A percentile compares a stretch with the other conserved stretches of the same genome.
Evolutionary conservation across 2,888 invertebrate genomes (phyloP).

Genomic region (Mythimna pallens): DNA sequence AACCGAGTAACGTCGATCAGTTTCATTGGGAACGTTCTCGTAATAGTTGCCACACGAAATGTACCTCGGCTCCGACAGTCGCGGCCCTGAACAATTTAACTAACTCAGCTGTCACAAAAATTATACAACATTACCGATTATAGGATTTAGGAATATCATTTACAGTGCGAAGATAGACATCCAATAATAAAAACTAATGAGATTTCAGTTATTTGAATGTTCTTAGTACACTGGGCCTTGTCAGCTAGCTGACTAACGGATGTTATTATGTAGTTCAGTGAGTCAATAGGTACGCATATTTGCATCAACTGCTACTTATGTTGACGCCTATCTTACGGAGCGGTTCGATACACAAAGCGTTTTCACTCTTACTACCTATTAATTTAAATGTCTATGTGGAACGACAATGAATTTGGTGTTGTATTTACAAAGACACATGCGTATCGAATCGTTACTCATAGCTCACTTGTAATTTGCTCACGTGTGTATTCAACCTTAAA

Average conservation of each 20-base stretch:
- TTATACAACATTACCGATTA: conserved; percentile 45
- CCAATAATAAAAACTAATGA: background rate
- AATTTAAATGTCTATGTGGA: conserved; percentile 21
- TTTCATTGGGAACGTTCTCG: conserved; percentile 25
- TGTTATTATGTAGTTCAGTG: conserved; percentile 15
- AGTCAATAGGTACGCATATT: conserved; percentile 3
- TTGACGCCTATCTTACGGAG: conserved; percentile 12
- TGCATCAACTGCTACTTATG: background rate
- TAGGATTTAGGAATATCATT: conserved; percentile 58
- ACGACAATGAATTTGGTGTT: conserved; percentile 26
- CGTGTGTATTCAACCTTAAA: conserved; percentile 23
- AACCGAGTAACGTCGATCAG: conserved; percentile 13
- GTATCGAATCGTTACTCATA: conserved; percentile 47
- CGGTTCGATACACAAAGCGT: conserved; percentile 51
- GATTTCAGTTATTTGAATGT: conserved; percentile 6
- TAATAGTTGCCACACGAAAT: conserved; percentile 46
- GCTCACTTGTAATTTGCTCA: conserved; percentile 17
- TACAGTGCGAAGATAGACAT: conserved; percentile 62
- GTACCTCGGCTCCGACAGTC: conserved; percentile 19
- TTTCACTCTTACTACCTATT: conserved; percentile 28
- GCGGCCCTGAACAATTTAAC: conserved; percentile 53
- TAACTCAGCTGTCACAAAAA: conserved; percentile 49
- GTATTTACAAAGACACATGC: conserved; percentile 45
- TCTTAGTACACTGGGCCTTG: conserved; percentile 1
- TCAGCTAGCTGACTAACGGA: conserved; percentile 18